Percentiles rank a stretch among this genome's conserved stretches.
Evolutionary conservation across 2,888 invertebrate genomes (phyloP).

Genomic region (Calameuta pallipes): DNA sequence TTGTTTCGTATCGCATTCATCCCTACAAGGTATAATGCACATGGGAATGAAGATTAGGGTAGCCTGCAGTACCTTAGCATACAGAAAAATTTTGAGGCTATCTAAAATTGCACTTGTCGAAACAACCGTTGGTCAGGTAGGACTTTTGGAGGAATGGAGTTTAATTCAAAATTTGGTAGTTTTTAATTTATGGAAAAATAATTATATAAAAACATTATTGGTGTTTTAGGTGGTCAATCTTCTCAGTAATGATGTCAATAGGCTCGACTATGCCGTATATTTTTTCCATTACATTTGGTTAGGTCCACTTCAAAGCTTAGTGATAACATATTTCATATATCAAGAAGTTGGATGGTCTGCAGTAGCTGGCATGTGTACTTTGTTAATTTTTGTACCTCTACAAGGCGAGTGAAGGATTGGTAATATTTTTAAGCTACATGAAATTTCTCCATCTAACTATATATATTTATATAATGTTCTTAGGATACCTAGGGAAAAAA

Average conservation of each 20-base stretch:
- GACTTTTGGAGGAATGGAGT: background rate
- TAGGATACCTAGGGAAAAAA: constrained; percentile 47
- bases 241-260: constrained; percentile 82
- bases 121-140: constrained; percentile 77
- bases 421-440: background rate
- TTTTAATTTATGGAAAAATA: background rate
- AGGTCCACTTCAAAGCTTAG: constrained; percentile 77
- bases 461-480: background rate
- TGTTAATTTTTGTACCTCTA: constrained; percentile 67
- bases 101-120: constrained; percentile 85
- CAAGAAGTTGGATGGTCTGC: constrained; percentile 70
- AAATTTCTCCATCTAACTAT: background rate
- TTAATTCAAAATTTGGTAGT: background rate
- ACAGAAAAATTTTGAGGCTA: constrained; percentile 79
- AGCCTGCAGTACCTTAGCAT: constrained; percentile 77
- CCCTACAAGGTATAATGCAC: constrained; percentile 73
- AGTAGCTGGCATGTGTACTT: constrained; percentile 68
- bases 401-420: constrained; percentile 54
- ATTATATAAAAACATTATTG: background rate
- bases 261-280: constrained; percentile 78
- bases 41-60: constrained; percentile 79
- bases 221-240: constrained; percentile 69
- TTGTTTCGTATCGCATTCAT: constrained; percentile 70
- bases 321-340: constrained; percentile 69
- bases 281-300: constrained; percentile 82